Evolutionary conservation across 2,113 vertebrate species (phyloP).

Genomic region (Gambusia holbrooki): DNA sequence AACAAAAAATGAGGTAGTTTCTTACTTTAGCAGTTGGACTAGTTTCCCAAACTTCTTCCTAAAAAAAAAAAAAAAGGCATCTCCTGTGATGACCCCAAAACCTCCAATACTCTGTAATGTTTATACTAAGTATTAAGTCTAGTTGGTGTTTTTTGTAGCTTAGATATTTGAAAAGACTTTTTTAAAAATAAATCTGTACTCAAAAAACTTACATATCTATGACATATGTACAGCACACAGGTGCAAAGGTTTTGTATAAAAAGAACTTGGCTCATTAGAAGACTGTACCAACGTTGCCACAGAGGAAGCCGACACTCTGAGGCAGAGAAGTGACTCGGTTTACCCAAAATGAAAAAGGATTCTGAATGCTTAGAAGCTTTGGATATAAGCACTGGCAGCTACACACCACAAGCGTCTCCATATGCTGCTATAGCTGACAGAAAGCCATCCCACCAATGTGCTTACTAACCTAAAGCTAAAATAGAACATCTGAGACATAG

Average conservation of each 20-base stretch:
- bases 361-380: slow-evolving; percentile 7
- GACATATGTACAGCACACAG: background rate
- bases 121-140: background rate
- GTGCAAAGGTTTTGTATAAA: background rate
- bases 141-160: background rate
- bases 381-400: background rate
- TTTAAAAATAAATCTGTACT: background rate
- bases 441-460: slow-evolving; percentile 1
- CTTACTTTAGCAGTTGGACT: no score
- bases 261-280: slow-evolving; percentile 7
- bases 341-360: background rate
- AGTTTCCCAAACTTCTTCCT: no score
- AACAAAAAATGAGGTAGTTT: no score
- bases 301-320: background rate
- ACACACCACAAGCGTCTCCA: slow-evolving; percentile 4
- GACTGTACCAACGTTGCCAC: background rate
- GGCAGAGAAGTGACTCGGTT: background rate
- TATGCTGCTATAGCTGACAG: slow-evolving; percentile 3
- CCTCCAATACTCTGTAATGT: background rate
- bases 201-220: background rate
- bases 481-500: slow-evolving; percentile 26
- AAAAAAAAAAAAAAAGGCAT: no score
- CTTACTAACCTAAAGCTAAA: slow-evolving; percentile 15
- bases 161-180: background rate
- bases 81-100: no score